Conservation (phyloP, 2,113 vertebrate species). For the Heliornis fulica region DNA sequence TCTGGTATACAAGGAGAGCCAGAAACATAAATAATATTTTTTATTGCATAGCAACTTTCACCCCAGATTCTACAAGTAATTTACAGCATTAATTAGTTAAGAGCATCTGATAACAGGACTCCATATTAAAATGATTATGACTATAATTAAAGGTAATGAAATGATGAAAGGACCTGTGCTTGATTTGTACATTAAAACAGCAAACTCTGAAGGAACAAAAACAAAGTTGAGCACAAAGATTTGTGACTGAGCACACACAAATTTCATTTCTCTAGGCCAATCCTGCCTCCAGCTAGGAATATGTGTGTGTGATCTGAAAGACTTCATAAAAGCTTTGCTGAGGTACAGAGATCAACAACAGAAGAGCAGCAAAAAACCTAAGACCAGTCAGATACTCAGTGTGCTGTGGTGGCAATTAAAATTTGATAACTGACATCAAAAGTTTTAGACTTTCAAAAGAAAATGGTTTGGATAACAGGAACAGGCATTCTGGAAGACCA, state of each 20-base stretch:
- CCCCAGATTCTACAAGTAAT: background rate
- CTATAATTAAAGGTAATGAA: conserved; percentile 41
- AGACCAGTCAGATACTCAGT: background rate
- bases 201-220: background rate
- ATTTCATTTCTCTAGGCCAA: background rate
- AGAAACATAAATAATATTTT: background rate
- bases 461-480: background rate
- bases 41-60: conserved; percentile 23
- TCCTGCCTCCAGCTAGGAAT: background rate
- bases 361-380: background rate
- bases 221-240: background rate
- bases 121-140: background rate
- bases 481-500: background rate
- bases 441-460: background rate
- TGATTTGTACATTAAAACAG: background rate
- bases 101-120: conserved; percentile 24
- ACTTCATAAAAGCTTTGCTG: background rate
- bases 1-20: background rate
- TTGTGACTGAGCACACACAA: background rate
- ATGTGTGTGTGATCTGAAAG: background rate
- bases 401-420: background rate
- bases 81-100: conserved; percentile 45
- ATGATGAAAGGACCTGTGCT: conserved; percentile 19
- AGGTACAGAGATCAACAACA: background rate
- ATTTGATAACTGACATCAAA: background rate